phyloP scores from a whole-genome alignment of 2,797 vertebrate genomes.

The Ptychobarbus kaznakovi region DNA sequence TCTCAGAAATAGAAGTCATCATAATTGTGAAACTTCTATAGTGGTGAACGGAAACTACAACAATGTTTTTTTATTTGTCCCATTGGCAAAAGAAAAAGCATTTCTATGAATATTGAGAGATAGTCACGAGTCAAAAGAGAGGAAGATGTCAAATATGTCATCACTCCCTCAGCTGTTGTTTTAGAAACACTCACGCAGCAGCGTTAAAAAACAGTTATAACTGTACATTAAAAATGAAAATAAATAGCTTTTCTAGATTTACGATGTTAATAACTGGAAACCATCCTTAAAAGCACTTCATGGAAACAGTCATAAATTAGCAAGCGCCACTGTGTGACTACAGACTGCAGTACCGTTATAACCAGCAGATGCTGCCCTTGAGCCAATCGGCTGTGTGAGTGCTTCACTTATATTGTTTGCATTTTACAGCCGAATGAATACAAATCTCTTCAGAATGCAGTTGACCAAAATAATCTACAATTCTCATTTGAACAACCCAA shows the following conservation, averaged over 20 bases:
- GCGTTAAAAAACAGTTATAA: background rate
- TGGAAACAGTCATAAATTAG: background rate
- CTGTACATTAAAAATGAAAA: background rate
- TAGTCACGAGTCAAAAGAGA: background rate
- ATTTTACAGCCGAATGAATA: slow-evolving; percentile 13
- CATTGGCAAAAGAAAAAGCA: background rate
- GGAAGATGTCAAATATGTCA: background rate
- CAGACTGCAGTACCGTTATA: background rate
- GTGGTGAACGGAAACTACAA: background rate
- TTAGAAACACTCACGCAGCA: background rate
- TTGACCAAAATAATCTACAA: background rate
- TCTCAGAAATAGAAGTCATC: too few relatives aligned
- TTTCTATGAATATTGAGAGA: background rate
- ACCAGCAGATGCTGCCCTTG: slow-evolving; percentile 55
- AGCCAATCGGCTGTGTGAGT: slow-evolving; percentile 5
- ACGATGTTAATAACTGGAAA: background rate
- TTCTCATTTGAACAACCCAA: background rate
- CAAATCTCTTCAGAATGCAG: slow-evolving; percentile 4
- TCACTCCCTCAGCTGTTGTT: background rate
- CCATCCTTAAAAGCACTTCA: background rate
- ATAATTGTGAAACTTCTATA: background rate
- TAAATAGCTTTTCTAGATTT: background rate
- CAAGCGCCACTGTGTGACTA: background rate
- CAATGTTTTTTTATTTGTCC: too few relatives aligned
- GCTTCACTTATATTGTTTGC: background rate